Evolutionary conservation across 2,113 vertebrate genomes (phyloP), one percentile per base, ranked within the genome.

Genomic region (Thunnus thynnus): DNA sequence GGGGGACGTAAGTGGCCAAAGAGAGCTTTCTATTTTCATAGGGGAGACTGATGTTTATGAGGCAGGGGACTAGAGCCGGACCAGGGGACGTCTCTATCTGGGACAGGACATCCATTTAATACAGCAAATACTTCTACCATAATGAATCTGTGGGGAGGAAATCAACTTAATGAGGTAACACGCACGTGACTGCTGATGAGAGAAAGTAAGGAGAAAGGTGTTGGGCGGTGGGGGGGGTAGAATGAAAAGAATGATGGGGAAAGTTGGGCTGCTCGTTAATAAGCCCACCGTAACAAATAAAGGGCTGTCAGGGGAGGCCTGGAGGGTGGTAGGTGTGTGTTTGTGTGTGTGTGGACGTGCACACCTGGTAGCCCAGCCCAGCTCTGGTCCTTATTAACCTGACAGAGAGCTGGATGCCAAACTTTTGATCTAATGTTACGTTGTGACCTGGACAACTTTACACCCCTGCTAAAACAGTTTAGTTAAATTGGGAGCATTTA

Each of bases 51-150:
- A 92, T 94, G 90, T 87, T 90, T 81, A 87, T 80, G 88, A 91
- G 88, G 84, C 82, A 47, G 52, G 92, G 92, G 91, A 93, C 85
- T 75, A 55, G 77, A 68, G 60, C 48, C 0, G 78, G 78, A 88
- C 77, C 79, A 78, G 44, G 91, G 87, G 89, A 93, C 87, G 78
- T 91, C 85, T 86, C 70, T 91, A 93, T 92, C 88, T 92, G 84
- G 92, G 89, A 87, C 93, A 92, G 86, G 78, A 74, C 90, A 91
- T 94, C 81, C 84, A 88, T 91, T 91, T 89, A 70, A 82, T 55
- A 87, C 69, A 68, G 86, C 63, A 92, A 93, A 92, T 84, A 88
- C 80, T 41, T 86, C 73, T 57, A 67, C 83, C 71, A 16, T 88
- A 88, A 92, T 89, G 90, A 93, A 91, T 91, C 92, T 90, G 75